Percentiles rank a stretch among this genome's conserved stretches.
These are phyloP conservation scores for Anomalospiza imberbis DNA, from an alignment of 2,797 vertebrate genomes.

Conservation along the genomic window DNA sequence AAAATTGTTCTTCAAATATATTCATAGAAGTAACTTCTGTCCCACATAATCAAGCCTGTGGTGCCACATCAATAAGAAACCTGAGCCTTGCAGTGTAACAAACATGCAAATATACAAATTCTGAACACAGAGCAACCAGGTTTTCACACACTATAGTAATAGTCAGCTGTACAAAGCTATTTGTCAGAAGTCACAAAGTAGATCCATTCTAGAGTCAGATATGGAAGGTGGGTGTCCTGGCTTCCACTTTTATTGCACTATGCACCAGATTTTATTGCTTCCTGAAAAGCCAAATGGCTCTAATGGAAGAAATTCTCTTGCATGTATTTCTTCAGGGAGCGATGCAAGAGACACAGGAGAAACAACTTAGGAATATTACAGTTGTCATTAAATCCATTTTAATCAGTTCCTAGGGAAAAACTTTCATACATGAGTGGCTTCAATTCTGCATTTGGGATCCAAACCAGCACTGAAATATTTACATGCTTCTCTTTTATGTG, in stretches of 20 bases:
- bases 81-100: not conserved
- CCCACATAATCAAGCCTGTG: not conserved
- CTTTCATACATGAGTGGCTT: conserved; percentile 46
- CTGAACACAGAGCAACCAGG: not conserved
- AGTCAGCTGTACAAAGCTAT: not conserved
- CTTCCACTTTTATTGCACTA: not conserved
- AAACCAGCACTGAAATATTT: conserved; percentile 51
- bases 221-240: not conserved
- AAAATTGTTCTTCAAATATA: not conserved
- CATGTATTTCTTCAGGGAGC: conserved; percentile 20
- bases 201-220: not conserved
- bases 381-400: conserved; percentile 35
- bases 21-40: not conserved
- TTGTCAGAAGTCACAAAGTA: not conserved
- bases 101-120: not conserved
- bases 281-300: not conserved
- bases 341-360: not conserved
- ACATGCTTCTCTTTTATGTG: not conserved
- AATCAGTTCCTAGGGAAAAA: conserved; percentile 45
- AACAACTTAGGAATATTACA: conserved; percentile 36
- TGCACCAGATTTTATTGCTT: conserved; percentile 3
- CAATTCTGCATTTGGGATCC: conserved; percentile 6
- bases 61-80: not conserved
- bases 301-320: conserved; percentile 17
- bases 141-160: not conserved